Base-by-base conservation (phyloP, 2,888 invertebrate species). In the Cheilosia pagana region DNA sequence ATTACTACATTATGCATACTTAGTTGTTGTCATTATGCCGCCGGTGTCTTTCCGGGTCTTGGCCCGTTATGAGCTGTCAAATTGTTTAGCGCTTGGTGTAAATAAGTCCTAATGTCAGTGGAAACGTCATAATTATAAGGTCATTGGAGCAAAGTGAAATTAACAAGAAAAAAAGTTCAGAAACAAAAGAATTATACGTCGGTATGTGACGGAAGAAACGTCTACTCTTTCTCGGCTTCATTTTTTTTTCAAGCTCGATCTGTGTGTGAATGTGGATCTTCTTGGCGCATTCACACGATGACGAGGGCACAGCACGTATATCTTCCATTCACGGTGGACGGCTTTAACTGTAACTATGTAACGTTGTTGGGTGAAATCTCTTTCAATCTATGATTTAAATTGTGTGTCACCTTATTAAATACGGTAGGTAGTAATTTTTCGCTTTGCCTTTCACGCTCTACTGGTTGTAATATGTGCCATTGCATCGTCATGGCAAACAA, bases 111-210 rank as follows among this genome's bases (percentile, higher is more conserved):
- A 55, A 70, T 50, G 65, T 65, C 63, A 74, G 53, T 57, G 23
- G 16, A 63, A 60, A 85, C 70, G 67, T 79, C 53, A 71, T 63
- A 68, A 81, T 70, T 87, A 77, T 81, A 74, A 81, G 87, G 85
- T 81, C 75, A 85, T 68, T 79, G 60, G 72, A 78, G 67, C 72
- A 72, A 86, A 76, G 77, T 82, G 68, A 86, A 87, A 79, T 76
- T 74, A 86, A 74, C 28, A 65, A 72, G 57, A 74, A 50, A 50
- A 55, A 45, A 31, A 31, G 31, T 31, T 10, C 31, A 1, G 23
- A 45, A 31, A 45, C 10, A 31, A 19, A 53, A 23, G 23, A 39
- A 35, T 7, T 28, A 8, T 28, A 52, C 1, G n/a, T n/a, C n/a
- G n/a, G n/a, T n/a, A n/a, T 45, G 19, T 41, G 41, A 75, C 39